Base-by-base conservation (phyloP, 1,140 invertebrate genomes). In the Hesperophylax magnus region DNA sequence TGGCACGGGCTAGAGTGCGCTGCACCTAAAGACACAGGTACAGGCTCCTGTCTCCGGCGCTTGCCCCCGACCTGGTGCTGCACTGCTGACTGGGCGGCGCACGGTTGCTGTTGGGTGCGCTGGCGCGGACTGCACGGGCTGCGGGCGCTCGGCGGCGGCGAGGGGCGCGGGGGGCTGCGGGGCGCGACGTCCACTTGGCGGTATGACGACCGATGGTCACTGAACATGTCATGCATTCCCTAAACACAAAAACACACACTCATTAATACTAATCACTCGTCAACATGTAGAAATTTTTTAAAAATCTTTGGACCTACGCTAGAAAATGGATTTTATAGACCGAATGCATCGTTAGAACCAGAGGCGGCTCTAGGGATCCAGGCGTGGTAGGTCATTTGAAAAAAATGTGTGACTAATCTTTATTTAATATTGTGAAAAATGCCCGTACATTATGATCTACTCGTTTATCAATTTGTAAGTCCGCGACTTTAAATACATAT, bases 181-280 rank as follows among this genome's bases (percentile, higher is more conserved):
- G 86, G 86, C 87, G 86, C 87, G 86, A 84, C 67, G 83, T 82
- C 81, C 83, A 84, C 77, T 81, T 82, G 83, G 76, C 80, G 80
- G 83, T 81, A 84, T 71, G 88, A 86, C 86, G 86, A 84, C 87
- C 85, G 86, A 86, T 89, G 71, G 71, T 78, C 88, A 86, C 88
- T 86, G 88, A 88, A 90, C 89, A 90, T 90, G 89, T 89, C 89
- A 90, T 89, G 89, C 89, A 90, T 90, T 90, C 88, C 89, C 89
- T 90, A 86, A 17, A 60, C 54, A 74, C 67, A 78, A 61, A 22
- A 61, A 24, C 54, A 61, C 7, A 61, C 24, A 14, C 18, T 22
- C 5, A 7, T 58, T 58, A 47, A 47, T 14, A 47, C 39, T 47
- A 14, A 14, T 47, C 34, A 8, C 3, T 39, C 34, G 3, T 39